A percentile compares a stretch with the other conserved stretches of the same genome.
These are phyloP conservation scores for Drosophila austrosaltans DNA, from an alignment of 2,888 invertebrate species.

Conservation along the genomic window DNA sequence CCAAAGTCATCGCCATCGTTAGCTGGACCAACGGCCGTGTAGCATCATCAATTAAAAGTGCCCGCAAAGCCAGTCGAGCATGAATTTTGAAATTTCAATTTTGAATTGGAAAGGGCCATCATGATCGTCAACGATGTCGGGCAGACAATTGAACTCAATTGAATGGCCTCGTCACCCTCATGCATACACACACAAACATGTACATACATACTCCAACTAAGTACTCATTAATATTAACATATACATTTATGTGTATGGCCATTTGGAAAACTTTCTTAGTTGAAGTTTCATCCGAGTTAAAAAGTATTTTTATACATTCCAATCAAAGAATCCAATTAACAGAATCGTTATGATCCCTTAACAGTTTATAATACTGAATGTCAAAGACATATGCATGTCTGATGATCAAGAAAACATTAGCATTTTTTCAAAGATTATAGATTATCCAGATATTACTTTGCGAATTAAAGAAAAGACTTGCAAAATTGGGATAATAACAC, in stretches of 20 bases:
- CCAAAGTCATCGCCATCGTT: constrained; percentile 34
- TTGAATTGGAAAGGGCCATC: constrained; percentile 38
- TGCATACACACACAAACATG: not conserved
- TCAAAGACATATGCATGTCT: no score
- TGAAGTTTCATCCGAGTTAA: no score
- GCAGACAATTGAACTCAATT: constrained; percentile 72
- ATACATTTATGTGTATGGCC: not conserved
- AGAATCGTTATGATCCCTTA: no score
- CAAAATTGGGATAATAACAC: no score
- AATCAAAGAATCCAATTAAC: no score
- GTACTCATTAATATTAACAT: not conserved
- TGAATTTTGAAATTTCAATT: constrained; percentile 60
- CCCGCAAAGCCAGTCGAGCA: constrained; percentile 53
- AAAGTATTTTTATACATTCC: no score
- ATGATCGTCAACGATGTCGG: constrained; percentile 2
- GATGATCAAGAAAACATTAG: no score
- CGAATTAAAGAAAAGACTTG: no score
- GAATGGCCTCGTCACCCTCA: constrained; percentile 32
- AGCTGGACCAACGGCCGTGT: constrained; percentile 41
- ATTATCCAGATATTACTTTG: no score
- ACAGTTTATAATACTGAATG: no score
- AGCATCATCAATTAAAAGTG: constrained; percentile 72
- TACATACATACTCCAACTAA: not conserved
- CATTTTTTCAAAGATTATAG: no score
- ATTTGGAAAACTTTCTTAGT: not conserved